phyloP scores from a whole-genome alignment of 1,140 invertebrate species.

The Meloidogyne chitwoodi region DNA sequence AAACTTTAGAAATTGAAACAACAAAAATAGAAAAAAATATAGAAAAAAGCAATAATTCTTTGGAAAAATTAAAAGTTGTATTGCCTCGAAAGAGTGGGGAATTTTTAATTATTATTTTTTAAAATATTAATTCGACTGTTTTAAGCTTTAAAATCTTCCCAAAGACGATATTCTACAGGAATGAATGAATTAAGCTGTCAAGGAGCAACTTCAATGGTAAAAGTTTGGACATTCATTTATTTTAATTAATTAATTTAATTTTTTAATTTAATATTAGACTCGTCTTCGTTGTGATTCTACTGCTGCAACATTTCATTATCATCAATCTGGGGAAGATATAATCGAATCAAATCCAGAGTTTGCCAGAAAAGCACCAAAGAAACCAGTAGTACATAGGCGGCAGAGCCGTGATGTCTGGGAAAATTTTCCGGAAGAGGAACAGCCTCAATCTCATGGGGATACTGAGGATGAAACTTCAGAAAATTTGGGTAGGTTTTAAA shows the following conservation, averaged over 20 bases:
- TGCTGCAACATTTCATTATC: slow-evolving; percentile 13
- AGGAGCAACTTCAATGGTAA: background rate
- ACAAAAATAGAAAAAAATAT: slow-evolving; percentile 13
- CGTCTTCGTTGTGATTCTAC: slow-evolving; percentile 21
- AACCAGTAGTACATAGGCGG: slow-evolving; percentile 49
- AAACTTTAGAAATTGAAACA: background rate
- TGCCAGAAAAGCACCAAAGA: slow-evolving; percentile 45
- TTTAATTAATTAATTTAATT: background rate
- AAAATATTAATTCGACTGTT: background rate
- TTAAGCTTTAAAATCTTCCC: slow-evolving; percentile 8
- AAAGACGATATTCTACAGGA: slow-evolving; percentile 47
- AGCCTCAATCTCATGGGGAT: background rate
- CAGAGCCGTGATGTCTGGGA: slow-evolving; percentile 41
- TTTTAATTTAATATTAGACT: background rate
- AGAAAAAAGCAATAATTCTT: slow-evolving; percentile 16
- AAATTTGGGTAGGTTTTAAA: background rate
- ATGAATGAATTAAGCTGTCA: slow-evolving; percentile 43
- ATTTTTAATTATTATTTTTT: background rate
- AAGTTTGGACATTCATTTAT: background rate
- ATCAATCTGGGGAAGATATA: slow-evolving; percentile 44
- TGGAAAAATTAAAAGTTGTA: background rate
- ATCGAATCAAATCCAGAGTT: slow-evolving; percentile 52
- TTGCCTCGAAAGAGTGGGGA: background rate
- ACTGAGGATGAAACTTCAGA: background rate
- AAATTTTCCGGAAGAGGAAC: slow-evolving; percentile 44